Conservation (phyloP, 2,797 vertebrate species). For the Galagoides demidoff region DNA sequence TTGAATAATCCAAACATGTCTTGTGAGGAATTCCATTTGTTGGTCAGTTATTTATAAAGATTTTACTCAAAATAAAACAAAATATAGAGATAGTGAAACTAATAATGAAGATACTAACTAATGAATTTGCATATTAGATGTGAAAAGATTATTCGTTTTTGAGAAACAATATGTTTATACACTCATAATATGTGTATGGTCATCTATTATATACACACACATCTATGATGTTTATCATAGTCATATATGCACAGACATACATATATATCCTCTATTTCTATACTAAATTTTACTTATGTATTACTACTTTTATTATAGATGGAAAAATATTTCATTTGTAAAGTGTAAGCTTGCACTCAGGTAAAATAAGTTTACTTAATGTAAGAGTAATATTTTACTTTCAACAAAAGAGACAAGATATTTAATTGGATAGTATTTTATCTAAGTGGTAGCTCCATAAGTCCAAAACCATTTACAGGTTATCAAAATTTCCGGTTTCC, state of each 20-base stretch:
- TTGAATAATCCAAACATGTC: not conserved
- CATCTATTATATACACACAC: not conserved
- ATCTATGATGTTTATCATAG: not conserved
- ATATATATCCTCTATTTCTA: not conserved
- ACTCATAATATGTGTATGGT: not conserved
- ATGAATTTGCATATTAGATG: not conserved
- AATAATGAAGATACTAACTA: not conserved
- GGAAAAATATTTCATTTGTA: not conserved
- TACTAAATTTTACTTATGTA: not conserved
- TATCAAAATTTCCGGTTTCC: constrained; percentile 42
- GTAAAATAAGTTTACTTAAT: not conserved
- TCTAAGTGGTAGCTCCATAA: not conserved
- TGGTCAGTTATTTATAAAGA: not conserved
- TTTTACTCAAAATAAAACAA: not conserved
- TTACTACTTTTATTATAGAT: not conserved
- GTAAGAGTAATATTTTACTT: not conserved
- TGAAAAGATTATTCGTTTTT: not conserved
- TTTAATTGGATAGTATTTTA: not conserved
- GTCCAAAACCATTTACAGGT: constrained; percentile 2
- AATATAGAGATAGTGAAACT: not conserved
- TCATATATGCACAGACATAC: not conserved
- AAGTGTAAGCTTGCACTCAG: not conserved
- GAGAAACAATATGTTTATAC: not conserved
- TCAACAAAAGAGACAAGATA: not conserved
- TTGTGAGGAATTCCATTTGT: not conserved